These are phyloP conservation scores for Ceratosolen fusciceps DNA, from an alignment of 1,140 invertebrate species.

Conservation along the genomic window DNA sequence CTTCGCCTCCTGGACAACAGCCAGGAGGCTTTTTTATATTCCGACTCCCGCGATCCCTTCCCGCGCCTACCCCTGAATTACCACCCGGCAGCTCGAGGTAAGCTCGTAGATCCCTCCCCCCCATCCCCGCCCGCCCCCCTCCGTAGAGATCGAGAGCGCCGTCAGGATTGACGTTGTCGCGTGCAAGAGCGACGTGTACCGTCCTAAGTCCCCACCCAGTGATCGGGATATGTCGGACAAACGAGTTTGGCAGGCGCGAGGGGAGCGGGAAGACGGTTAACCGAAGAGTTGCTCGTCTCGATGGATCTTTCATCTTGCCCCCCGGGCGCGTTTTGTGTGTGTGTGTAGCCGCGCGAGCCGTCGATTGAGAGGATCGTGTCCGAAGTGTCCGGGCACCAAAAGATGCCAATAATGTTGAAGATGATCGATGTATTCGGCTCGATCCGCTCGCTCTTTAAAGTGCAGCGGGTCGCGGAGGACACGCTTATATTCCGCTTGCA, in stretches of 20 bases:
- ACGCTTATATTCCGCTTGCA: constrained; percentile 76
- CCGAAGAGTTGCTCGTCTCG: neutral
- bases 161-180: too few species aligned
- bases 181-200: too few species aligned
- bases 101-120: too few species aligned
- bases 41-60: too few species aligned
- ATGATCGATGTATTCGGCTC: constrained; percentile 71
- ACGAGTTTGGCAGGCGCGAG: neutral
- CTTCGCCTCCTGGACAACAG: too few species aligned
- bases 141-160: too few species aligned
- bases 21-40: too few species aligned
- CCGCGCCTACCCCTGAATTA: too few species aligned
- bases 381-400: constrained; percentile 18
- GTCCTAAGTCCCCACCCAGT: too few species aligned
- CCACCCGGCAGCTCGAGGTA: too few species aligned
- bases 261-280: neutral
- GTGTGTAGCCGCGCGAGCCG: too few species aligned
- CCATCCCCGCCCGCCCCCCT: too few species aligned
- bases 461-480: constrained; percentile 73
- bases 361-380: neutral
- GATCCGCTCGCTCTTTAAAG: constrained; percentile 71
- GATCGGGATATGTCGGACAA: neutral
- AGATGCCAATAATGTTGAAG: constrained; percentile 68
- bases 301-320: neutral
- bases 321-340: neutral